Percentiles rank a stretch among this genome's conserved stretches.
Conservation (phyloP, 2,797 vertebrate species). For the Phataginus tricuspis region DNA sequence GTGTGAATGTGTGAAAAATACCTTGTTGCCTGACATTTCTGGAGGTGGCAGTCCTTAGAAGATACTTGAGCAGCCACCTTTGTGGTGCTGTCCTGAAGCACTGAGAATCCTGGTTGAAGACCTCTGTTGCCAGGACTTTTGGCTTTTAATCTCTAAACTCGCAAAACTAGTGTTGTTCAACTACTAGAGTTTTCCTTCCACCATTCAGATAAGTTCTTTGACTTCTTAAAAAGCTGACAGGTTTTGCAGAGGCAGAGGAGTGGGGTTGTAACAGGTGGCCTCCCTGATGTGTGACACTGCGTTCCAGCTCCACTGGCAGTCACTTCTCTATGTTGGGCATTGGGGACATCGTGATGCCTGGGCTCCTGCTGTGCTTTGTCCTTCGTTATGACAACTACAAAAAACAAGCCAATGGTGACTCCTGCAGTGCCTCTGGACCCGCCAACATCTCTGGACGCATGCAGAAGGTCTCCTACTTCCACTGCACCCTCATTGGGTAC, state of each 20-base stretch:
- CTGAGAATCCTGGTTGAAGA: neutral
- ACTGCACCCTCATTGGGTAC: slow-evolving; percentile 99
- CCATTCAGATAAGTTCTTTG: rapidly evolving
- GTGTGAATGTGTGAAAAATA: neutral
- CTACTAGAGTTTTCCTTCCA: neutral
- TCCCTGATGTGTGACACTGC: neutral
- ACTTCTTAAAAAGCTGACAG: neutral
- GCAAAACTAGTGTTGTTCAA: neutral
- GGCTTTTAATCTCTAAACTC: neutral
- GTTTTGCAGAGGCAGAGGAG: neutral
- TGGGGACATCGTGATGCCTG: slow-evolving; percentile 99
- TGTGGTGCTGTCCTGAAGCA: neutral
- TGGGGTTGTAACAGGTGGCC: neutral
- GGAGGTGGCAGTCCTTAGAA: too few relatives aligned
- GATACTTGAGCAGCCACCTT: rapidly evolving
- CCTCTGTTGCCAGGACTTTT: rapidly evolving
- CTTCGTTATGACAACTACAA: slow-evolving; percentile 99
- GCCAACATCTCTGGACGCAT: slow-evolving; percentile 95
- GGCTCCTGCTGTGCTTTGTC: slow-evolving; percentile 97
- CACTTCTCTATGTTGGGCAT: slow-evolving; percentile 99
- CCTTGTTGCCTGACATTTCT: neutral
- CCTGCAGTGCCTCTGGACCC: slow-evolving; percentile 86
- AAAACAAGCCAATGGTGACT: slow-evolving; percentile 95
- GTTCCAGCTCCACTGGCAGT: slow-evolving; percentile 96
- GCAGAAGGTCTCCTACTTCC: slow-evolving; percentile 99